Evolutionary conservation across 2,888 invertebrate species (phyloP), one percentile per base, ranked within the genome.

Genomic region (Hirtodrosophila histrioides): DNA sequence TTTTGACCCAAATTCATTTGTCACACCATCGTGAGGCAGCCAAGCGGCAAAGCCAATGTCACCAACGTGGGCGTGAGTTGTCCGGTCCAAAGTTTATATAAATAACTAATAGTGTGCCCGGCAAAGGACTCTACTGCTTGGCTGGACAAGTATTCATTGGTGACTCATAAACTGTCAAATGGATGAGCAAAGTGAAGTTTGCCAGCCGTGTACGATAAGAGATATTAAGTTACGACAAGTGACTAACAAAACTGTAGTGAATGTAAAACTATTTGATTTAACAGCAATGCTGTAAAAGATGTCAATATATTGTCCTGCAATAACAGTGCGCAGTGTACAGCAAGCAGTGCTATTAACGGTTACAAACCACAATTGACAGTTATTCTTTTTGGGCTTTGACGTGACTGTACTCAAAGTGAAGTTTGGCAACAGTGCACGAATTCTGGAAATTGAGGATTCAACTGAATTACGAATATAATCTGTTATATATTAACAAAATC

Each of bases 1-100:
- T 83, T 78, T 73, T 83, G 82, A 82, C 82, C 82, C 82, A 86
- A 82, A 82, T 82, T 86, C 86, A 82, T 86, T 86, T 82, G 83
- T 83, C 80, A 82, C 83, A 75, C 65, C 50, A 46, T 27, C 17
- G 17, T 31, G 43, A 74, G 63, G 67, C 79, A 54, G 31, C 62
- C 77, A 69, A 67, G 77, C 82, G 69, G 61, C 64, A 79, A 84
- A 45, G 45, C 54, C 67, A 70, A 57, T 43, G 49, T 45, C 69
- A 12, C 37, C 36, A 36, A 41, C 51, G 12, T 36, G 44, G 24
- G 41, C 3, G 39, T 43, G 36, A 12, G 24, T 39, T 51, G 67
- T 40, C 51, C 66, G 48, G 53, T 66, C 46, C 55, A 63, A 61
- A 57, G 66, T 69, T 69, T 69, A 69, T 64, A 86, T 82, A 82